Conservation (phyloP, 2,113 vertebrate species). For the Poeciliopsis retropinna region DNA sequence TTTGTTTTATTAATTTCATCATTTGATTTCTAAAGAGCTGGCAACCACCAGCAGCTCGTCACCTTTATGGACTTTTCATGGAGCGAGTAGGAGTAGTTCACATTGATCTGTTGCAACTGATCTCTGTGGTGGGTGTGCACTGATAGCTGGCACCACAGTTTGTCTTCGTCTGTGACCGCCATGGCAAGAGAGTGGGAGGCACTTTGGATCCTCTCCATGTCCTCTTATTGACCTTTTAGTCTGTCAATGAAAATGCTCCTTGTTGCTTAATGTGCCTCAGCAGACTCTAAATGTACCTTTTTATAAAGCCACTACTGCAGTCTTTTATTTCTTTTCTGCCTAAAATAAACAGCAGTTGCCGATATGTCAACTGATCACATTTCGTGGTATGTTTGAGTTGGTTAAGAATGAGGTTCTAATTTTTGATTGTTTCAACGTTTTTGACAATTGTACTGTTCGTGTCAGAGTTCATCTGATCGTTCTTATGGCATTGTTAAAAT, state of each 20-base stretch:
- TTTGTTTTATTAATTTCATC: constrained; percentile 52
- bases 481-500: too few species aligned
- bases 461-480: too few species aligned
- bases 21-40: constrained; percentile 57
- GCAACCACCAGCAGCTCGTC: constrained; percentile 50
- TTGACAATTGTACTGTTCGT: too few species aligned
- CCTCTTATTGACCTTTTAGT: constrained; percentile 71
- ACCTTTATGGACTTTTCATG: constrained; percentile 72
- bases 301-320: constrained; percentile 42
- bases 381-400: not conserved
- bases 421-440: not conserved
- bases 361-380: constrained; percentile 1
- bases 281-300: constrained; percentile 46
- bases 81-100: constrained; percentile 70
- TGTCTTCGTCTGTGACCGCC: constrained; percentile 63
- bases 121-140: constrained; percentile 62
- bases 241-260: constrained; percentile 60
- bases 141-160: constrained; percentile 70
- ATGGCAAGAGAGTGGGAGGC: constrained; percentile 62
- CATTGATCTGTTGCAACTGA: constrained; percentile 67
- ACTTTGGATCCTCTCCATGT: constrained; percentile 69
- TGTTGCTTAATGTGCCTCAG: constrained; percentile 58
- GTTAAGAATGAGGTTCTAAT: too few species aligned
- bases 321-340: constrained; percentile 13
- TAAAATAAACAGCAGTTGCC: not conserved